A percentile compares a stretch with the other conserved stretches of the same genome.
Evolutionary conservation across 1,140 invertebrate species (phyloP).

Genomic region (Lepidurus couesii): DNA sequence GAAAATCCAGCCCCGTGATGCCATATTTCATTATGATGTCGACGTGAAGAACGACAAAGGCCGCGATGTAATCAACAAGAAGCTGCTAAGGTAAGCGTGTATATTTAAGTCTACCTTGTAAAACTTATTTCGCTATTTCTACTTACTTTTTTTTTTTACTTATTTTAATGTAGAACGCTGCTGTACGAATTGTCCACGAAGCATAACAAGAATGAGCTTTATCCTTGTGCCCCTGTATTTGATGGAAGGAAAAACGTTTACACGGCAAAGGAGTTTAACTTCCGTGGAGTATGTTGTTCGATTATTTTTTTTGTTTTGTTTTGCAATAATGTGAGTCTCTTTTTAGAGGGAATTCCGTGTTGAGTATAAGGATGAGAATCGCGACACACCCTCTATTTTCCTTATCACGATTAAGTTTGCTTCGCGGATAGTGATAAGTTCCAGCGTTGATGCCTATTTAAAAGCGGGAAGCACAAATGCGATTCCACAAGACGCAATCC

Average conservation of each 20-base stretch:
- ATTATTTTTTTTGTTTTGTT: neutral
- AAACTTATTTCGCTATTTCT: neutral
- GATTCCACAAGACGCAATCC: constrained; percentile 60
- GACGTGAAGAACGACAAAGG: neutral
- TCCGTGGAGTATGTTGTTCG: neutral
- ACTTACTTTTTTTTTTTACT: neutral
- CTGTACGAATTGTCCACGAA: neutral
- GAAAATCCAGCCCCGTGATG: neutral
- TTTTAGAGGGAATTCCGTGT: neutral
- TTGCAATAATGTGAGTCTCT: neutral
- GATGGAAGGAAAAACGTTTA: constrained; percentile 66
- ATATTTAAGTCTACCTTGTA: neutral
- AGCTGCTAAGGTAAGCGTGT: neutral
- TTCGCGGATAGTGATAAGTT: constrained; percentile 44
- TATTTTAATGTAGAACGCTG: neutral
- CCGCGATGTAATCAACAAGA: neutral
- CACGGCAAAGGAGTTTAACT: constrained; percentile 43
- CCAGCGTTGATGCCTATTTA: constrained; percentile 51
- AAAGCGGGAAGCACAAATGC: constrained; percentile 43
- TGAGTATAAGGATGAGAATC: constrained; percentile 43
- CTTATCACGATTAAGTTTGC: constrained; percentile 52
- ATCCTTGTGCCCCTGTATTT: constrained; percentile 52
- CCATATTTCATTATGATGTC: constrained; percentile 27
- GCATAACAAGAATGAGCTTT: neutral
- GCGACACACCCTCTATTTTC: constrained; percentile 52